phyloP scores from a whole-genome alignment of 2,797 vertebrate species.

The Myotis myotis region DNA sequence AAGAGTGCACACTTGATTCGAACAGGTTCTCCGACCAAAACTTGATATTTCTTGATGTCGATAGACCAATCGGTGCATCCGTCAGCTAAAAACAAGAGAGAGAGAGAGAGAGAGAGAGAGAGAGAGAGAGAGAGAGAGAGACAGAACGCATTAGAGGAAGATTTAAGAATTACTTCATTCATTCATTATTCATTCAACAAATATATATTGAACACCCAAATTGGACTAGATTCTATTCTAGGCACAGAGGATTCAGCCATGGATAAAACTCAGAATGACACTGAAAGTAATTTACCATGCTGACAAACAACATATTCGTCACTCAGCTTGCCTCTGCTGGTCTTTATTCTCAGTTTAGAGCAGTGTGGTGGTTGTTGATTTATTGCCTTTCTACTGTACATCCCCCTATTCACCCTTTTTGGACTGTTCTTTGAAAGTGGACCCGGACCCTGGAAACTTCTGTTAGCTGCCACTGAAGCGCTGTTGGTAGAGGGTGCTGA shows the following conservation, averaged over 20 bases:
- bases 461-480: not conserved
- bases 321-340: not conserved
- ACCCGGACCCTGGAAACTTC: not conserved
- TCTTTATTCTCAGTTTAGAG: slow-evolving; percentile 23
- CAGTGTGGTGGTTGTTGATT: not conserved
- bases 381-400: not conserved
- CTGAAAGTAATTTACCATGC: slow-evolving; percentile 8
- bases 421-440: not conserved
- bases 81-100: slow-evolving; percentile 88
- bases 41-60: slow-evolving; percentile 99
- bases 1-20: slow-evolving; percentile 99
- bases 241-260: not conserved
- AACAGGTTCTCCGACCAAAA: slow-evolving; percentile 97
- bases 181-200: slow-evolving; percentile 17
- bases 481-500: not conserved
- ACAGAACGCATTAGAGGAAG: slow-evolving; percentile 56
- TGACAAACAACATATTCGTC: not conserved
- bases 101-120: slow-evolving; percentile 5
- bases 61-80: slow-evolving; percentile 99
- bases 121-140: not conserved
- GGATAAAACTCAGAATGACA: not conserved
- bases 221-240: not conserved
- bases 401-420: slow-evolving; percentile 5
- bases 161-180: not conserved
- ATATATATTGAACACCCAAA: not conserved